Evolutionary conservation across 2,888 invertebrate species (phyloP), one percentile per base, ranked within the genome.

Genomic region (Noctua comes): DNA sequence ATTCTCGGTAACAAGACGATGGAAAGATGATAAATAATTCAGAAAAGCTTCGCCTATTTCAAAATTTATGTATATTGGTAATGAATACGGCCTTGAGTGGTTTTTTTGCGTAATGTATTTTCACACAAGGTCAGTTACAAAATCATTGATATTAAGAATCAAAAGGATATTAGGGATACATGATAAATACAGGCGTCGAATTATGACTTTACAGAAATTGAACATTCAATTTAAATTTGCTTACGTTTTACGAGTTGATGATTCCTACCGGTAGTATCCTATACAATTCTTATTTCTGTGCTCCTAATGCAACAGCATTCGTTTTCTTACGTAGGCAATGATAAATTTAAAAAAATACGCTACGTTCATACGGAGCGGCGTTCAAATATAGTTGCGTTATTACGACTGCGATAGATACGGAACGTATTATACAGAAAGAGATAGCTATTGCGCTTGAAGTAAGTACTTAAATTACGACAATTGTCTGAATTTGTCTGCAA

Each of bases 1-100:
- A 59, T 86, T 68, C 70, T 7, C 40, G n/a, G 57, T 31, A 77
- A 70, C 54, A 57, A 66, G 43, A 71, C 40, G 48, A 31, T 18
- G 16, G 13, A 8, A 31, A 7, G 13, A 43, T 71, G 27, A 72
- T 57, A 74, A 51, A 80, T 73, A 36, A 69, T 64, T 24, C 27
- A 43, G 66, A 71, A 64, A 71, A 46, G 11, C 27, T 64, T 18
- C 43, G 4, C 31, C 3, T 74, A 59, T 62, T 82, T 68, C 27
- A 54, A 70, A 83, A 70, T 27, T 51, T 51, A 10, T 21, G 16
- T 64, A 43, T 51, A 40, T 40, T 40, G 21, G 64, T 40, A 64
- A n/a, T 59, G 46, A 8, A 6, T 18, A 40, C 36, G 24, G 24
- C 51, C 48, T 40, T 48, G 46, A 43, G 18, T 16, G n/a, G 5